A percentile compares a stretch with the other conserved stretches of the same genome.
These are phyloP conservation scores for Opisthocomus hoazin DNA, from an alignment of 2,113 vertebrate species.

Conservation along the genomic window DNA sequence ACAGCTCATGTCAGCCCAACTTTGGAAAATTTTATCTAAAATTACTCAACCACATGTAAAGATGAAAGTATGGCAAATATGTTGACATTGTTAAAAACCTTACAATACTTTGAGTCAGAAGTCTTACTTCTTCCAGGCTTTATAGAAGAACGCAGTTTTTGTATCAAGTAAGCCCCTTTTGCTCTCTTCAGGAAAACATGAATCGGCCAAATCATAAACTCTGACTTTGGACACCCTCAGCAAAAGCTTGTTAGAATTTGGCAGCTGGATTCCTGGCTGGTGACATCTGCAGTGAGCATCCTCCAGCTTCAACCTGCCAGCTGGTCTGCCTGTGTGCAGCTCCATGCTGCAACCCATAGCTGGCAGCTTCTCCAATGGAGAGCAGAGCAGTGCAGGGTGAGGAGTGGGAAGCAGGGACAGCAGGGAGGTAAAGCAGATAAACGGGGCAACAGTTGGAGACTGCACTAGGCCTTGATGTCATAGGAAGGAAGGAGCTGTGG, in stretches of 20 bases:
- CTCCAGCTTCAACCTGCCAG: background rate
- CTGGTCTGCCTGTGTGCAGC: background rate
- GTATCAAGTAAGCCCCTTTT: background rate
- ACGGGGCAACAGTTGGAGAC: background rate
- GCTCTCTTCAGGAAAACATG: background rate
- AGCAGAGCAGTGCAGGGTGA: rapidly evolving
- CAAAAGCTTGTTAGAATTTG: background rate
- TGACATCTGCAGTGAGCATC: background rate
- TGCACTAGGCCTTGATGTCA: background rate
- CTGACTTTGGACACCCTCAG: background rate
- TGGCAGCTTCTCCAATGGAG: background rate
- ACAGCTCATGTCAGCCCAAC: background rate
- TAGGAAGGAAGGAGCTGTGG: background rate
- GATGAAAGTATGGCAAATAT: background rate
- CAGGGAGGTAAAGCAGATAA: background rate
- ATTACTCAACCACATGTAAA: background rate
- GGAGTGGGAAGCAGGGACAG: background rate
- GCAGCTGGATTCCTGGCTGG: background rate
- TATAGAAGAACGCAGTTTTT: background rate
- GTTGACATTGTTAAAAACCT: background rate
- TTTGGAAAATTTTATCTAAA: background rate
- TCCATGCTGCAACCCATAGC: background rate
- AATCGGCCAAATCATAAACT: background rate
- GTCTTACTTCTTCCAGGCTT: background rate
- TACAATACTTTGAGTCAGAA: background rate